phyloP scores from a whole-genome alignment of 2,888 invertebrate species.

The Beris chalybata region DNA sequence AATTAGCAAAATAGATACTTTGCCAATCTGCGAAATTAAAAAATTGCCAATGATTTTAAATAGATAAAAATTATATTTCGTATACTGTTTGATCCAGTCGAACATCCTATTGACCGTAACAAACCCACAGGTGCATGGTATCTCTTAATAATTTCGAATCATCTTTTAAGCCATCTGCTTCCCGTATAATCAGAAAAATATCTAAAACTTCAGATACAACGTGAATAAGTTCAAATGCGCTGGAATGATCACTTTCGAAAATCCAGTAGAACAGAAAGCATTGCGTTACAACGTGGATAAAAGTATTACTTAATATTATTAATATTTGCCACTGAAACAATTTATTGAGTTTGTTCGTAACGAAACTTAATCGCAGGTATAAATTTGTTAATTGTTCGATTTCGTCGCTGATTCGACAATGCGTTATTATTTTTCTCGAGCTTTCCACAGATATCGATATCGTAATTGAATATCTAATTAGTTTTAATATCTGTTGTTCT shows the following conservation, averaged over 20 bases:
- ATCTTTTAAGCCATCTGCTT: no score
- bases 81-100: no score
- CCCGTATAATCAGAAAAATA: background rate
- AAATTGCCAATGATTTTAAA: no score
- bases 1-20: background rate
- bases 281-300: constrained; percentile 1
- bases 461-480: no score
- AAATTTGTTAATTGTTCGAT: background rate
- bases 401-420: background rate
- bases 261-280: background rate
- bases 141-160: no score
- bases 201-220: background rate
- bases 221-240: background rate
- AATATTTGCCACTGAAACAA: constrained; percentile 4
- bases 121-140: no score
- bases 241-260: background rate
- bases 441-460: no score
- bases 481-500: no score
- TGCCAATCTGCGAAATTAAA: no score
- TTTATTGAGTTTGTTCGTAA: background rate
- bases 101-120: no score
- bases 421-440: background rate
- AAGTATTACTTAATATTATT: background rate
- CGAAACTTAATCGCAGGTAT: background rate
- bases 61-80: no score